These are phyloP conservation scores for Lissonota sp. DNA, from an alignment of 2,888 invertebrate genomes.

Conservation along the genomic window DNA sequence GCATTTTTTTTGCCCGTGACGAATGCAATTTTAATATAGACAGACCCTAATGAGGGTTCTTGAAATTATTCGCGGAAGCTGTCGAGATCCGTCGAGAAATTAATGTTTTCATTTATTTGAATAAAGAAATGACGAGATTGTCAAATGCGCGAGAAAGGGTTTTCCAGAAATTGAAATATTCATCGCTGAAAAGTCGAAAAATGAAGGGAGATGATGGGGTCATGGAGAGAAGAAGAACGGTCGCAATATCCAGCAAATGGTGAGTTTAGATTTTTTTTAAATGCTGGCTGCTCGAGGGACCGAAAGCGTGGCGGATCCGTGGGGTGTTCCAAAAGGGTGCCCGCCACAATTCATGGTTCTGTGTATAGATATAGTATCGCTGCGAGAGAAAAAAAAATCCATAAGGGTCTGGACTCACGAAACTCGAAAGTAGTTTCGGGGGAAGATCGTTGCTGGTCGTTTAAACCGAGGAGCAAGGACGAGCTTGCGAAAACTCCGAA, in stretches of 20 bases:
- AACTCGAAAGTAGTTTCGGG: slow-evolving; percentile 66
- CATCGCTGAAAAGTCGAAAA: slow-evolving; percentile 64
- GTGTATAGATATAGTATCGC: slow-evolving; percentile 51
- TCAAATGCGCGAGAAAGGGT: background rate
- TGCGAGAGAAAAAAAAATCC: slow-evolving; percentile 79
- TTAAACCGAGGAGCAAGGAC: slow-evolving; percentile 61
- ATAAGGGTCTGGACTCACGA: slow-evolving; percentile 76
- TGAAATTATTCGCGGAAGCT: slow-evolving; percentile 36
- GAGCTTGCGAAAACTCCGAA: slow-evolving; percentile 66
- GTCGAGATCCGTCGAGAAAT: slow-evolving; percentile 48
- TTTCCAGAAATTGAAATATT: background rate
- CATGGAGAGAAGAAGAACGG: slow-evolving; percentile 56
- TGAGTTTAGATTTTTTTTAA: slow-evolving; percentile 79
- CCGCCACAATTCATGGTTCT: slow-evolving; percentile 65
- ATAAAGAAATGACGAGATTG: background rate
- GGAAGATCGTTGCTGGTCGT: slow-evolving; percentile 67
- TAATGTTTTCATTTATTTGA: slow-evolving; percentile 69
- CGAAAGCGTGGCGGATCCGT: slow-evolving; percentile 63
- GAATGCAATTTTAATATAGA: slow-evolving; percentile 76
- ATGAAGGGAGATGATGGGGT: slow-evolving; percentile 58
- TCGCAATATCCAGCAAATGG: slow-evolving; percentile 79
- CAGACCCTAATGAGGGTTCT: slow-evolving; percentile 71
- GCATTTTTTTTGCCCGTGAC: slow-evolving; percentile 70
- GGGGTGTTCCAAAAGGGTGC: slow-evolving; percentile 72
- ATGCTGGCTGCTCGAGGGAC: slow-evolving; percentile 68